Evolutionary conservation across 2,797 vertebrate genomes (phyloP).

Genomic region (Peromyscus nudipes): DNA sequence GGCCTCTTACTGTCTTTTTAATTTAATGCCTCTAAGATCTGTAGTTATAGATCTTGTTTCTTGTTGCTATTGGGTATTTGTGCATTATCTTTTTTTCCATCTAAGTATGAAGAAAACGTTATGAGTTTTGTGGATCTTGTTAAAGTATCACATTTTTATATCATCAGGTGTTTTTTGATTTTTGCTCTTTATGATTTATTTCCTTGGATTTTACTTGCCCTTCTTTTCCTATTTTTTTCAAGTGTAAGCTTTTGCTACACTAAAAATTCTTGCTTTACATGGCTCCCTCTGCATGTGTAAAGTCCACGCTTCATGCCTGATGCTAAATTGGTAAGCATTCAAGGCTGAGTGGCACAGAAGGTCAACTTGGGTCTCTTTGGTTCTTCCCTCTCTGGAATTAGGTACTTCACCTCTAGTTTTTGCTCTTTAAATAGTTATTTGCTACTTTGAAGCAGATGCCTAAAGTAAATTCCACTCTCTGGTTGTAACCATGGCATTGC

Average conservation of each 20-base stretch:
- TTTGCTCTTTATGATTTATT: conserved; percentile 23
- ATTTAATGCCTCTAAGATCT: not conserved
- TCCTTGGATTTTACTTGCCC: not conserved
- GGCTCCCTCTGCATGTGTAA: not conserved
- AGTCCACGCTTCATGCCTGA: not conserved
- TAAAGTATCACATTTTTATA: not conserved
- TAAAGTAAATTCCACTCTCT: not conserved
- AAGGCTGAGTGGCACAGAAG: not conserved
- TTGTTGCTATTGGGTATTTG: conserved; percentile 37
- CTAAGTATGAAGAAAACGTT: not conserved
- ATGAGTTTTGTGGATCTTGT: conserved; percentile 26
- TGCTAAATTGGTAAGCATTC: not conserved
- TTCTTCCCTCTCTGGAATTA: conserved; percentile 16
- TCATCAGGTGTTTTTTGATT: not conserved
- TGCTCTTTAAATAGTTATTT: not conserved
- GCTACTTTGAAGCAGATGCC: not conserved
- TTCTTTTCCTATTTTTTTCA: not conserved
- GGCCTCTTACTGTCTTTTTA: not conserved
- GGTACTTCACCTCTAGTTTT: not conserved
- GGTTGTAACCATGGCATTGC: not conserved
- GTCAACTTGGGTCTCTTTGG: not conserved
- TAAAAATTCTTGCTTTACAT: conserved; percentile 34
- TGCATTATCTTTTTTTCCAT: not conserved
- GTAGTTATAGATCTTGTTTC: conserved; percentile 17
- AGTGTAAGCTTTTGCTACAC: not conserved